Evolutionary conservation across 2,888 invertebrate species (phyloP).

Genomic region (Merodon equestris): DNA sequence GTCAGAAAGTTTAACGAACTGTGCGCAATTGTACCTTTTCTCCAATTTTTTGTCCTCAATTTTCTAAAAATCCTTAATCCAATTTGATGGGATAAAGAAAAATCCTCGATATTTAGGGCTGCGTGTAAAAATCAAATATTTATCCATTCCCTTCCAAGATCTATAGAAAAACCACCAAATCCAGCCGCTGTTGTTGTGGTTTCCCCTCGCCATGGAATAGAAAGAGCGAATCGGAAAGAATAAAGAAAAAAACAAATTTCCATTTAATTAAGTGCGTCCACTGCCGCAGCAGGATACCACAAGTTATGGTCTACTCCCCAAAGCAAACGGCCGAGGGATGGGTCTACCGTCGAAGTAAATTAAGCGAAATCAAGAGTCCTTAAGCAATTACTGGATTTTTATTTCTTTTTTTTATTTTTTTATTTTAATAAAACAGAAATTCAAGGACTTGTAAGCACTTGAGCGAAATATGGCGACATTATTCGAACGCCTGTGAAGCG

Average conservation of each 20-base stretch:
- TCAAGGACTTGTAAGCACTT: slow-evolving; percentile 53
- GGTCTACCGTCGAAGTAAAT: slow-evolving; percentile 50
- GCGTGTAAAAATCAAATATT: slow-evolving; percentile 66
- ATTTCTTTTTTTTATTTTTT: slow-evolving; percentile 37
- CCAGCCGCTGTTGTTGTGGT: slow-evolving; percentile 38
- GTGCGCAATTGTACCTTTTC: slow-evolving; percentile 39
- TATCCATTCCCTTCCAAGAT: slow-evolving; percentile 42
- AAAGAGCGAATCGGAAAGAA: not conserved
- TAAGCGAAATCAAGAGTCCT: slow-evolving; percentile 64
- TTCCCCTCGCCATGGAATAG: slow-evolving; percentile 7
- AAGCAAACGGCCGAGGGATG: slow-evolving; percentile 20
- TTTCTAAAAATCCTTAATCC: slow-evolving; percentile 2
- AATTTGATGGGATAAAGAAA: slow-evolving; percentile 27
- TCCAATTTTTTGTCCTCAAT: slow-evolving; percentile 17
- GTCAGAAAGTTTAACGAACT: slow-evolving; percentile 50
- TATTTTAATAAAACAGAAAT: slow-evolving; percentile 41
- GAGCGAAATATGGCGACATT: slow-evolving; percentile 25
- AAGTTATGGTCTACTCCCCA: slow-evolving; percentile 15
- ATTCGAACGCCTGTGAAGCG: not conserved
- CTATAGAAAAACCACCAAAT: slow-evolving; percentile 26
- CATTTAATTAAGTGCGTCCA: slow-evolving; percentile 62
- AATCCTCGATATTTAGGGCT: slow-evolving; percentile 53
- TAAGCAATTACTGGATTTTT: slow-evolving; percentile 54
- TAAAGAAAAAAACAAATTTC: slow-evolving; percentile 34
- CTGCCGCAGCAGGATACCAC: slow-evolving; percentile 50